Conservation (phyloP, 2,888 invertebrate species). For the Acleris literana region DNA sequence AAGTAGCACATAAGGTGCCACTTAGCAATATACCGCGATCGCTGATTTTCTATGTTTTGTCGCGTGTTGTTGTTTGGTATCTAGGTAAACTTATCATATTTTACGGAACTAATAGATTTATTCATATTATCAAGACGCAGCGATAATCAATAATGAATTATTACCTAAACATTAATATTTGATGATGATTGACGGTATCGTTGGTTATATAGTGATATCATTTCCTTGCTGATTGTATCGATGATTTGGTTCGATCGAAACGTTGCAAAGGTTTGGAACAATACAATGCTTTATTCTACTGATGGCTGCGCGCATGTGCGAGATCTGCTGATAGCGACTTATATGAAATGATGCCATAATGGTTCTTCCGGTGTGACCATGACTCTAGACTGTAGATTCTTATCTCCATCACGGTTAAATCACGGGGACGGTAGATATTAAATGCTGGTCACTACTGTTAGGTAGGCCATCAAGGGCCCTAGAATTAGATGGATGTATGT, state of each 20-base stretch:
- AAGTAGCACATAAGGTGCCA: too few species aligned
- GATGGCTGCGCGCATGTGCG: constrained; percentile 11
- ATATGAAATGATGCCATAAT: constrained; percentile 15
- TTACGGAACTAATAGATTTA: constrained; percentile 1
- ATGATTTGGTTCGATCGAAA: constrained; percentile 1
- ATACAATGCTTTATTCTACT: constrained; percentile 13
- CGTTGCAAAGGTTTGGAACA: constrained; percentile 4
- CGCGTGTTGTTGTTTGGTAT: neutral
- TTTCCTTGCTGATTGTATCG: constrained; percentile 2
- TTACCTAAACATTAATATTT: neutral
- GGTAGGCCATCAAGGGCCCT: too few species aligned
- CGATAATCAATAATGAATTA: constrained; percentile 1
- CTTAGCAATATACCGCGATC: too few species aligned
- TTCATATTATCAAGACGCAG: neutral
- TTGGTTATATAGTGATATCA: neutral
- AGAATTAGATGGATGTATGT: too few species aligned
- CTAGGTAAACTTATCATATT: neutral
- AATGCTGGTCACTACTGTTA: too few species aligned
- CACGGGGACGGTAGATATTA: too few species aligned
- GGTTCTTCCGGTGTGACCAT: neutral
- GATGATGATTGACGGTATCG: constrained; percentile 19
- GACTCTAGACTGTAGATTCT: too few species aligned
- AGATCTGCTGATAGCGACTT: constrained; percentile 20
- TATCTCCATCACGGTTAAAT: too few species aligned
- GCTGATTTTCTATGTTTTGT: neutral